Percentiles rank a stretch among this genome's conserved stretches.
Evolutionary conservation across 2,113 vertebrate species (phyloP).

Genomic region (Acrocephalus kingi): DNA sequence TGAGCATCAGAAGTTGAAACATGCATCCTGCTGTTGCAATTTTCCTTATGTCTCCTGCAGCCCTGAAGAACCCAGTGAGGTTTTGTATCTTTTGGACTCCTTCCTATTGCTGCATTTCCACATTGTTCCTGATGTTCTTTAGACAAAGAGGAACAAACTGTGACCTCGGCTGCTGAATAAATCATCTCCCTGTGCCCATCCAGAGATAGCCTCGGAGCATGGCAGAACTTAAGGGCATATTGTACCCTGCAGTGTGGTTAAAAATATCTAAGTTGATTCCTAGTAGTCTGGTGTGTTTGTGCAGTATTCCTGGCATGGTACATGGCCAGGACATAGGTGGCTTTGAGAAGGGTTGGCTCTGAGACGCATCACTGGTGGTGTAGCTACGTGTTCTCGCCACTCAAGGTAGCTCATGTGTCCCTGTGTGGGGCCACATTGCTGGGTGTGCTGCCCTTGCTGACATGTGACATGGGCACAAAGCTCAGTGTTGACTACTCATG

Average conservation of each 20-base stretch:
- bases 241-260: background rate
- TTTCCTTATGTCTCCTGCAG: background rate
- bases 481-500: background rate
- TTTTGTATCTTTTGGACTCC: background rate
- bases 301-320: background rate
- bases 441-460: background rate
- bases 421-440: accelerated
- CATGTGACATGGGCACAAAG: background rate
- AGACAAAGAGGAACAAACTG: background rate
- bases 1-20: background rate
- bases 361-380: background rate
- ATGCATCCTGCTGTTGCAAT: background rate
- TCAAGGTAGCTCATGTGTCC: accelerated
- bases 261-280: background rate
- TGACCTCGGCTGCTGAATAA: background rate
- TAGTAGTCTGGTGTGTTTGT: background rate
- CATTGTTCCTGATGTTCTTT: background rate
- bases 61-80: background rate
- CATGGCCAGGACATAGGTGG: background rate
- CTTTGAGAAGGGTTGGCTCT: background rate
- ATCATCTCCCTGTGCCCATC: background rate
- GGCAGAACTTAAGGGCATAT: background rate
- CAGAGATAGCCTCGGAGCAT: background rate
- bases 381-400: accelerated
- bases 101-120: background rate